Base-by-base conservation (phyloP, 2,797 vertebrate genomes). In the Sebastes umbrosus region DNA sequence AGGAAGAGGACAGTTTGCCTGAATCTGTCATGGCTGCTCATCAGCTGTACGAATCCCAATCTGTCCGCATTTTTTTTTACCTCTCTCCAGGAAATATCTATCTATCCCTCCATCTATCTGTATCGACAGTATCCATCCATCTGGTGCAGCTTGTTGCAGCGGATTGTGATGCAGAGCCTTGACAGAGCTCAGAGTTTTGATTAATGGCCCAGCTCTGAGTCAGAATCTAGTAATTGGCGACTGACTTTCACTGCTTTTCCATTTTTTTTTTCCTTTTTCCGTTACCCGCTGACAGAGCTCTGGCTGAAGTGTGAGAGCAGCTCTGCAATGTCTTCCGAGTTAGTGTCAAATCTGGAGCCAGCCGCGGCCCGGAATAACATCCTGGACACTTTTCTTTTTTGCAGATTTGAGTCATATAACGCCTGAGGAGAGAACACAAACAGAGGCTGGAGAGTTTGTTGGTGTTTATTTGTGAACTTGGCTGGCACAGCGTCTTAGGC, bases 151-250 rank as follows among this genome's bases (percentile, higher is more conserved):
- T 67, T 73, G 84, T 84, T 83, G 77, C 73, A 31, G 24, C 43
- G 29, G 58, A 34, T 62, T 75, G 59, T 55, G 79, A 79, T 70
- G 69, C 57, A 76, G 75, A 82, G 87, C 76, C 88, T 73, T 43
- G 80, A 80, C 89, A 82, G 73, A 85, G 83, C 86, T 86, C 80
- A 32, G 29, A 79, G 73, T 88, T 93, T 87, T 94, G 93, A 94
- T 93, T 91, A 93, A 94, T 89, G 90, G 82, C 80, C 80, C 69
- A 80, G 87, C 83, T 86, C 79, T 86, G 91, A 92, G 84, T 94
- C 88, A 90, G 78, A 87, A 84, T 88, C 73, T 59, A 8, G 85
- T 91, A 93, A 94, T 92, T 93, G 90, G 83, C 68, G 75, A 86
- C 80, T 84, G 77, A 77, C 81, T 91, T 81, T 73, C 75, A 27